Percentiles rank a stretch among this genome's conserved stretches.
Conservation (phyloP, 1,140 invertebrate genomes). For the Periplaneta americana region DNA sequence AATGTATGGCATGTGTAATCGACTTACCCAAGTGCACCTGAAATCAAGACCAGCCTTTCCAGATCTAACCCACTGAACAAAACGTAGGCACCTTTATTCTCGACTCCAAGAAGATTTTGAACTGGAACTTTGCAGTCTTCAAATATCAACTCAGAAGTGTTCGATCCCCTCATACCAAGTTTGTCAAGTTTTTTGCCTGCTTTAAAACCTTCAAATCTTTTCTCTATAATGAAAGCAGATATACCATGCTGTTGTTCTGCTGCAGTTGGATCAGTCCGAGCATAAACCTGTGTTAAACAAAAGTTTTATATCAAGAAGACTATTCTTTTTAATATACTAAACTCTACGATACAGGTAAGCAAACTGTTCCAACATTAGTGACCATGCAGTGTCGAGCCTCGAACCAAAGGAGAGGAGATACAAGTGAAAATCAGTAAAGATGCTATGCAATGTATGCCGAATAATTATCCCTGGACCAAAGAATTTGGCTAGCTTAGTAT, state of each 20-base stretch:
- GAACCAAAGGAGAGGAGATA: too few relatives aligned
- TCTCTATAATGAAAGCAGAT: constrained; percentile 92
- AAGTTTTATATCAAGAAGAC: too few relatives aligned
- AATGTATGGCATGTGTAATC: constrained; percentile 5
- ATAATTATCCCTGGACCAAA: too few relatives aligned
- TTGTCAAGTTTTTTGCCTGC: constrained; percentile 92
- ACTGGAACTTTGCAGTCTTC: constrained; percentile 88
- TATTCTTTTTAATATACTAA: too few relatives aligned
- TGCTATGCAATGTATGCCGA: too few relatives aligned
- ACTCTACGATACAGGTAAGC: too few relatives aligned
- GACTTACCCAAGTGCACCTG: constrained; percentile 78
- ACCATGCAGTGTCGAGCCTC: too few relatives aligned
- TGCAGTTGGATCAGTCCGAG: constrained; percentile 72
- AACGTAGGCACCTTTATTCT: constrained; percentile 93
- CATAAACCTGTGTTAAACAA: too few relatives aligned
- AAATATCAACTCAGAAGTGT: constrained; percentile 93
- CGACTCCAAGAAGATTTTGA: constrained; percentile 77
- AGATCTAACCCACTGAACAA: constrained; percentile 94
- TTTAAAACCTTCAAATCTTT: constrained; percentile 81
- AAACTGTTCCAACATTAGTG: too few relatives aligned
- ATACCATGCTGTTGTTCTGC: constrained; percentile 88
- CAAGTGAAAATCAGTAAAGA: too few relatives aligned
- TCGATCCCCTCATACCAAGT: constrained; percentile 96
- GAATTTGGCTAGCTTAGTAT: too few relatives aligned
- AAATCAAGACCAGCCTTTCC: constrained; percentile 83